These are phyloP conservation scores for Irena cyanogastra DNA, from an alignment of 2,113 vertebrate species.

Conservation along the genomic window DNA sequence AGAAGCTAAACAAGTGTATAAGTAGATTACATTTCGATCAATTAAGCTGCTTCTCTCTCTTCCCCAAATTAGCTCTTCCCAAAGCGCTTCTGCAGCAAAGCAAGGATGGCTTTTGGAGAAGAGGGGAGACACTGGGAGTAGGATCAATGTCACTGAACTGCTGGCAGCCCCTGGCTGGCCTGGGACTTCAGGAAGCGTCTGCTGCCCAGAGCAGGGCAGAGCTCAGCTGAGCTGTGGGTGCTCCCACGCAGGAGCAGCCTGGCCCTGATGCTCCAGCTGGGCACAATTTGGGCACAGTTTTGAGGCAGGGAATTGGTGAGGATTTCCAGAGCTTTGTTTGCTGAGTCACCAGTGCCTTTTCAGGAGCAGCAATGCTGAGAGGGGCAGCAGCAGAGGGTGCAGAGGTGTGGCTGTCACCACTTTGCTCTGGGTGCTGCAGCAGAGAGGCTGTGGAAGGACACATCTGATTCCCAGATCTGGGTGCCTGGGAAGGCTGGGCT, in stretches of 20 bases:
- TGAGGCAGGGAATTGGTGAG: not conserved
- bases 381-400: not conserved
- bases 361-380: not conserved
- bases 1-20: not conserved
- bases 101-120: not conserved
- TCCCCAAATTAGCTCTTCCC: not conserved
- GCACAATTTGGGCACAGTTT: not conserved
- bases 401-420: not conserved
- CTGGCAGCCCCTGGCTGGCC: not conserved
- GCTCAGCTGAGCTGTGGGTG: not conserved
- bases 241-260: not conserved
- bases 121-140: not conserved
- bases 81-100: not conserved
- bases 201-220: not conserved
- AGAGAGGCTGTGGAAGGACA: not conserved
- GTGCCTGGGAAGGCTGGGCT: not conserved
- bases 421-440: not conserved
- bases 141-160: not conserved
- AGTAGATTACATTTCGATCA: slow-evolving; percentile 37
- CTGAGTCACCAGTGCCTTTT: not conserved
- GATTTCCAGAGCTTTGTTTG: not conserved
- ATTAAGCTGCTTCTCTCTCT: slow-evolving; percentile 27
- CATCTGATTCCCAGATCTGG: not conserved
- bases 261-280: not conserved
- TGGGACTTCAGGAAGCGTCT: not conserved